These are phyloP conservation scores for Trichogramma pretiosum DNA, from an alignment of 1,140 invertebrate species.

Conservation along the genomic window DNA sequence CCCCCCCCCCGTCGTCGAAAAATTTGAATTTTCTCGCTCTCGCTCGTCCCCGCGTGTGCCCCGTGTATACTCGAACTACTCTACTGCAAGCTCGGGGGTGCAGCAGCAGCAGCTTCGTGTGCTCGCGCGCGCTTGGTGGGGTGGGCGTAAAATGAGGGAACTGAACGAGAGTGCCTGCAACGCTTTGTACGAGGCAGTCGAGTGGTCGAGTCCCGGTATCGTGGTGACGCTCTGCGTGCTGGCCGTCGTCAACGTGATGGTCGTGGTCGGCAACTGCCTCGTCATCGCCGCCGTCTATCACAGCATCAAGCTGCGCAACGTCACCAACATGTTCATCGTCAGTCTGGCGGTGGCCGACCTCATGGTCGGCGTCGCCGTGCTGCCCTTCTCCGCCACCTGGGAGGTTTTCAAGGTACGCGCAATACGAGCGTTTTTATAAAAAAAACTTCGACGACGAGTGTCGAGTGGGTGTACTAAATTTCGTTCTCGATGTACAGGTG, in stretches of 20 bases:
- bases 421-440: too few relatives aligned
- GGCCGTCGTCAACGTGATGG: constrained; percentile 74
- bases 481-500: too few relatives aligned
- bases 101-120: neutral
- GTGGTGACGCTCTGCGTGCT: constrained; percentile 67
- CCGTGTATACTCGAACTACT: neutral
- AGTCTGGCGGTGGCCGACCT: constrained; percentile 88
- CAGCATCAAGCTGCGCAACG: constrained; percentile 76
- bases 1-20: too few relatives aligned
- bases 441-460: too few relatives aligned
- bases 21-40: neutral
- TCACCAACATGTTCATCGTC: constrained; percentile 92
- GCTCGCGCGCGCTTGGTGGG: neutral
- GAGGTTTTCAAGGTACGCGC: constrained; percentile 87
- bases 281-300: constrained; percentile 87
- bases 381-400: constrained; percentile 81
- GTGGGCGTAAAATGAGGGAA: constrained; percentile 37
- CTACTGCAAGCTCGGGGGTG: neutral
- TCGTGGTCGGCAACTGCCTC: constrained; percentile 80
- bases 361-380: constrained; percentile 80
- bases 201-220: constrained; percentile 66
- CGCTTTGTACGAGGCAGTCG: constrained; percentile 62
- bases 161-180: constrained; percentile 68
- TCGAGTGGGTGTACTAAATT: too few relatives aligned
- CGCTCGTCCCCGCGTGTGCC: neutral